Evolutionary conservation across 2,888 invertebrate species (phyloP), one percentile per base, ranked within the genome.

Genomic region (Aethes cnicana): DNA sequence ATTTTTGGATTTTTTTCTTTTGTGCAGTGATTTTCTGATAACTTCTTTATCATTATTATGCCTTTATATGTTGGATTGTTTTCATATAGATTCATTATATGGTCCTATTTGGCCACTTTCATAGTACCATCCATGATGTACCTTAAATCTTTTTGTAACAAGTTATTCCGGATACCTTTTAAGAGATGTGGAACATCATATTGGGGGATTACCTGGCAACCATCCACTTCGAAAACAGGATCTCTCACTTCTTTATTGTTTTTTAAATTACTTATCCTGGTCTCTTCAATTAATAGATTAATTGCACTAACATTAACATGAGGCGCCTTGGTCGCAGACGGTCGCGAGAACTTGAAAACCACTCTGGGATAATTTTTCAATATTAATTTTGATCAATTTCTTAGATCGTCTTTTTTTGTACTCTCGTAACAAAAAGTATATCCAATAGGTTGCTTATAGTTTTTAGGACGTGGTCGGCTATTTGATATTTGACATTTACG

Each of bases 41-140:
- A 20, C 36, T 67, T 68, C 6, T 54, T 57, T 2, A 67, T 42
- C 4, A 68, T 30, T 44, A 57, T 50, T 16, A 63, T 12, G 1
- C 62, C 62, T 32, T 62, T 55, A 6, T 65, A 64, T 2, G 54
- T 53, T 0, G 59, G 59, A 28, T 64, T 58, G 46, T 62, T 55
- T 7, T 56, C 9, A 32, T 53, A 17, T 0, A 67, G 16, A 4
- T 32, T 5, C 7, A 46, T 0, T n/a, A 68, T 36, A 41, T 69
- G 66, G 2, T 53, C 25, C 66, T 68, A 69, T 57, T 67, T 66
- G 4, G 63, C 66, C 6, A 20, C 47, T 49, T 53, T 52, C n/a
- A 11, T 37, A 6, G 35, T 32, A 3, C 30, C 44, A 6, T 58
- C 18, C 25, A 26, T 47, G 4, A 4, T 41, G 26, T 28, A 59